Evolutionary conservation across 2,797 vertebrate genomes (phyloP).

Genomic region (Percopsis omiscomaycus): DNA sequence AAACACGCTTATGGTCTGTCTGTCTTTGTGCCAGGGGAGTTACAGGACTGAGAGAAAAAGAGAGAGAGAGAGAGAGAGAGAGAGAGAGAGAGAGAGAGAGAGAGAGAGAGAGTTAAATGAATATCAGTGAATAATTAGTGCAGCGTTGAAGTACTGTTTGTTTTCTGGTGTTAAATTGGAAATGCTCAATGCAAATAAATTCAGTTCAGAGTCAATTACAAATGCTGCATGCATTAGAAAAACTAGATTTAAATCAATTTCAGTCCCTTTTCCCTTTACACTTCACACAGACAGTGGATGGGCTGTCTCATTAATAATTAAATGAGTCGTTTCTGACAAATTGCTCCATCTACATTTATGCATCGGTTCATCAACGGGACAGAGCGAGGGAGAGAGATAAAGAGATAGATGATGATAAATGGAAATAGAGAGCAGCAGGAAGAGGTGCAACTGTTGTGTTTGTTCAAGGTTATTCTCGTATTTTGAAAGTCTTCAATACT

Average conservation of each 20-base stretch:
- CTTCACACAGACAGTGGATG: constrained; percentile 60
- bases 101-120: constrained; percentile 58
- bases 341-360: constrained; percentile 60
- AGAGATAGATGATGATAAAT: not conserved
- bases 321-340: constrained; percentile 65
- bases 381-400: not conserved
- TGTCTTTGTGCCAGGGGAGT: constrained; percentile 77
- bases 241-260: constrained; percentile 78
- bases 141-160: constrained; percentile 77
- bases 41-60: constrained; percentile 31
- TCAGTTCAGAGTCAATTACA: constrained; percentile 80
- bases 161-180: constrained; percentile 77
- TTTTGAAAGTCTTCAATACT: constrained; percentile 21
- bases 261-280: constrained; percentile 61
- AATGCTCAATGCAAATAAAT: constrained; percentile 81
- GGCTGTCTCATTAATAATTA: constrained; percentile 57
- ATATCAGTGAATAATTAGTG: constrained; percentile 83
- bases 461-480: constrained; percentile 14
- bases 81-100: constrained; percentile 18
- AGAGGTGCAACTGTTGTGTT: constrained; percentile 14
- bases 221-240: constrained; percentile 56
- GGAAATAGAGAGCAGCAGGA: constrained; percentile 4
- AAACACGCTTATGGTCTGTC: constrained; percentile 78
- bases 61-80: constrained; percentile 4
- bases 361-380: constrained; percentile 55